Percentiles rank a stretch among this genome's conserved stretches.
phyloP scores from a whole-genome alignment of 2,888 invertebrate species.

The Thera obeliscata region DNA sequence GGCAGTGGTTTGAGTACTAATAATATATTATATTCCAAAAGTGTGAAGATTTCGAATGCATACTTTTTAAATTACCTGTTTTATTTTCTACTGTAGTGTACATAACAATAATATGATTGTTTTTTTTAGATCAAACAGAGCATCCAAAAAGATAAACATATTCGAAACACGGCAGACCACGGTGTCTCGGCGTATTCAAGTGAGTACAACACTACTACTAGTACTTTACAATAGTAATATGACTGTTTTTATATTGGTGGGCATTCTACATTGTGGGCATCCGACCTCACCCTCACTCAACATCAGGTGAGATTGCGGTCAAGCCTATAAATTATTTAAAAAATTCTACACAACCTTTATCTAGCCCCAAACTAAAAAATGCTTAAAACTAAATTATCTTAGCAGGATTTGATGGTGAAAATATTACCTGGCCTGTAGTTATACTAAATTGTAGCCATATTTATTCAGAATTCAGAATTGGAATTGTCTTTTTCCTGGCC shows the following conservation, averaged over 20 bases:
- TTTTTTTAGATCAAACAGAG: conserved; percentile 69
- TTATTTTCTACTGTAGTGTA: not conserved
- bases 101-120: not conserved
- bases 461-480: not conserved
- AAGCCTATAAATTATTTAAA: too few relatives aligned
- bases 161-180: conserved; percentile 61
- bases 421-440: too few relatives aligned
- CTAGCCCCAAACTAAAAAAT: too few relatives aligned
- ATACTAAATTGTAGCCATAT: too few relatives aligned
- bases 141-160: conserved; percentile 70
- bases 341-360: too few relatives aligned
- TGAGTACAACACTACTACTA: conserved; percentile 52
- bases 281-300: too few relatives aligned
- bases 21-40: conserved; percentile 1
- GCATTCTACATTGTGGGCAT: too few relatives aligned
- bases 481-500: conserved; percentile 13
- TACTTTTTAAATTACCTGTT: not conserved
- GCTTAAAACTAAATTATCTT: too few relatives aligned
- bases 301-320: too few relatives aligned
- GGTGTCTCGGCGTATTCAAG: conserved; percentile 69
- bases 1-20: not conserved
- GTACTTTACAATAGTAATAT: not conserved
- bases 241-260: too few relatives aligned
- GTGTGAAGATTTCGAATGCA: conserved; percentile 5
- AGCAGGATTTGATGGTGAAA: too few relatives aligned